phyloP scores from a whole-genome alignment of 2,113 vertebrate genomes.

The Caretta caretta region DNA sequence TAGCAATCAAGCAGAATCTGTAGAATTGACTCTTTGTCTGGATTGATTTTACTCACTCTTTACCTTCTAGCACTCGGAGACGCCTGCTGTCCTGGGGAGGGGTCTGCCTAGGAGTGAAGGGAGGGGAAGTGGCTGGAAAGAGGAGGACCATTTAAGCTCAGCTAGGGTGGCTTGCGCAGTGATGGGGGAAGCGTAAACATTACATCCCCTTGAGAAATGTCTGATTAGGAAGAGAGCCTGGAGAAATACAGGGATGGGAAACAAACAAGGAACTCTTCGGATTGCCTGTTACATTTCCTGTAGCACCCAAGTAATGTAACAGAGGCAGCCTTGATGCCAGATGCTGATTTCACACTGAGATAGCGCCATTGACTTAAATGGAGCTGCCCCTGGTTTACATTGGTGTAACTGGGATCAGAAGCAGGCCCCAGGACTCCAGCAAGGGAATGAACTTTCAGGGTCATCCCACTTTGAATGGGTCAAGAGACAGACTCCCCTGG shows the following conservation, averaged over 20 bases:
- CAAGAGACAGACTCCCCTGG: rapidly evolving
- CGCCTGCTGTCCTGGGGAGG: rapidly evolving
- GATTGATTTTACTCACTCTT: neutral
- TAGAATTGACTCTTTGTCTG: neutral
- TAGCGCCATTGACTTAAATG: neutral
- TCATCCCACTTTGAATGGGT: neutral
- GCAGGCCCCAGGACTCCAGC: neutral
- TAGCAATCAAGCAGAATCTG: neutral
- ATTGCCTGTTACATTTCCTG: rapidly evolving
- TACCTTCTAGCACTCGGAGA: neutral
- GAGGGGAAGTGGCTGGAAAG: neutral
- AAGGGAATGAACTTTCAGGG: neutral
- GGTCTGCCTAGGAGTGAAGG: neutral
- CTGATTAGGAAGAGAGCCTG: neutral
- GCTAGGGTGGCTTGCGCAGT: neutral
- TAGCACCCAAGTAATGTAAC: neutral
- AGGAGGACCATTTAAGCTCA: neutral
- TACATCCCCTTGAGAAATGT: neutral
- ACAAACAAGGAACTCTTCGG: rapidly evolving
- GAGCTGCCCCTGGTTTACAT: neutral
- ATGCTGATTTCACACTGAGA: neutral
- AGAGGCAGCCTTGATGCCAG: neutral
- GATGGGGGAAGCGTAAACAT: neutral
- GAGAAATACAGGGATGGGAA: neutral
- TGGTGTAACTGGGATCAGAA: neutral